A percentile compares a stretch with the other conserved stretches of the same genome.
These are phyloP conservation scores for Himalopsyche kuldschensis DNA, from an alignment of 2,888 invertebrate species.

Conservation along the genomic window DNA sequence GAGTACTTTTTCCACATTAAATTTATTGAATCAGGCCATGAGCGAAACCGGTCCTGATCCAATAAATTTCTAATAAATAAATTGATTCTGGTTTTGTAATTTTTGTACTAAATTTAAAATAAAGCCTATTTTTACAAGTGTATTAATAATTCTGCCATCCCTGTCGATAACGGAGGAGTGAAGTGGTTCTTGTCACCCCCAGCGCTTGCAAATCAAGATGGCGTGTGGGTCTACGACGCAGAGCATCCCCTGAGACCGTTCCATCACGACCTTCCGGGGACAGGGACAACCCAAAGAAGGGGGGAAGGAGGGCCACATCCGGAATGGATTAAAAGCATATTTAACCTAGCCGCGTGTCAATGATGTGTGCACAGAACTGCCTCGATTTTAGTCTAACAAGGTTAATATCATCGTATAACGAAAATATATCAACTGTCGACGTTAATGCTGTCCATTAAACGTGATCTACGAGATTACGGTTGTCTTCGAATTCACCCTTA, in stretches of 20 bases:
- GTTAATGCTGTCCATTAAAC: not conserved
- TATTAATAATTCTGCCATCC: not conserved
- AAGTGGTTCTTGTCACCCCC: conserved; percentile 17
- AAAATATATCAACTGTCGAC: not conserved
- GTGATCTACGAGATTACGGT: not conserved
- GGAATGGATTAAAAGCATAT: conserved; percentile 1
- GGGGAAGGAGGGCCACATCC: not conserved
- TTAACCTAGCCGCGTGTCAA: not conserved
- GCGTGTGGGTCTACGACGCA: conserved; percentile 2
- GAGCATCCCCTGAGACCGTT: conserved; percentile 13
- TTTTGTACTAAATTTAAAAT: no score
- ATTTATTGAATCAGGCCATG: no score
- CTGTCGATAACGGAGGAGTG: not conserved
- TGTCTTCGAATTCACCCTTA: not conserved
- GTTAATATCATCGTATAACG: conserved; percentile 1
- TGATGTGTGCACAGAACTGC: not conserved
- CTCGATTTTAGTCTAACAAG: not conserved
- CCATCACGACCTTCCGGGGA: conserved; percentile 15
- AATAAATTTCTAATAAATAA: no score
- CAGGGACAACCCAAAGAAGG: not conserved
- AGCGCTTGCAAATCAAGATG: conserved; percentile 30
- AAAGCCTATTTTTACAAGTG: no score
- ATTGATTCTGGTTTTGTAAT: no score
- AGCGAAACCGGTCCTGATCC: no score
- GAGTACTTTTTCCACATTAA: no score